These are phyloP conservation scores for Hyalella azteca DNA, from an alignment of 2,888 invertebrate species.

Conservation along the genomic window DNA sequence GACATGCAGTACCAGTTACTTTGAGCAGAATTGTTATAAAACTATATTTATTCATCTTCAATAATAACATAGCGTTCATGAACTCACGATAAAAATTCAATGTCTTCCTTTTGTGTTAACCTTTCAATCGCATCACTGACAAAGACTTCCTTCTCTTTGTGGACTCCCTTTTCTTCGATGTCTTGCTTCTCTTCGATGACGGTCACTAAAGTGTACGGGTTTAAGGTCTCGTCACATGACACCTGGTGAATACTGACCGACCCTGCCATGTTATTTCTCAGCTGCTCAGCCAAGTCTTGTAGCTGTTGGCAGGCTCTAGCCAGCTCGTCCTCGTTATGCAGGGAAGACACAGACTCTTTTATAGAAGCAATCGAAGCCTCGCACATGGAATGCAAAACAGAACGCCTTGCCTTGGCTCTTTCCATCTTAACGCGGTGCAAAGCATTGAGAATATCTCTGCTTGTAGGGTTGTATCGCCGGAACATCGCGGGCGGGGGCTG, in stretches of 20 bases:
- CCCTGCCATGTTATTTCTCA: background rate
- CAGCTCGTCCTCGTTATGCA: background rate
- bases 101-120: too few relatives aligned
- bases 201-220: background rate
- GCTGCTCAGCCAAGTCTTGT: background rate
- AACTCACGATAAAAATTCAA: too few relatives aligned
- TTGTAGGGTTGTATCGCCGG: constrained; percentile 52
- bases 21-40: too few relatives aligned
- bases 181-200: constrained; percentile 8
- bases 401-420: background rate
- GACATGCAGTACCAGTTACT: too few relatives aligned
- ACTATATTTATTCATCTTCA: too few relatives aligned
- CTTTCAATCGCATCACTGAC: too few relatives aligned
- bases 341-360: background rate
- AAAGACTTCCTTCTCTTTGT: too few relatives aligned
- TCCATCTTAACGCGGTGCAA: constrained; percentile 47
- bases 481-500: constrained; percentile 53
- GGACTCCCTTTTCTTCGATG: too few relatives aligned
- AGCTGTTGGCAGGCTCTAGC: constrained; percentile 9
- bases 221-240: background rate
- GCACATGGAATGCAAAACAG: background rate
- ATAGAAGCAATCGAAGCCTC: background rate
- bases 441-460: constrained; percentile 52
- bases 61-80: too few relatives aligned
- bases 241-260: constrained; percentile 9